A percentile compares a stretch with the other conserved stretches of the same genome.
These are phyloP conservation scores for Machimus atricapillus DNA, from an alignment of 2,888 invertebrate species.

Conservation along the genomic window DNA sequence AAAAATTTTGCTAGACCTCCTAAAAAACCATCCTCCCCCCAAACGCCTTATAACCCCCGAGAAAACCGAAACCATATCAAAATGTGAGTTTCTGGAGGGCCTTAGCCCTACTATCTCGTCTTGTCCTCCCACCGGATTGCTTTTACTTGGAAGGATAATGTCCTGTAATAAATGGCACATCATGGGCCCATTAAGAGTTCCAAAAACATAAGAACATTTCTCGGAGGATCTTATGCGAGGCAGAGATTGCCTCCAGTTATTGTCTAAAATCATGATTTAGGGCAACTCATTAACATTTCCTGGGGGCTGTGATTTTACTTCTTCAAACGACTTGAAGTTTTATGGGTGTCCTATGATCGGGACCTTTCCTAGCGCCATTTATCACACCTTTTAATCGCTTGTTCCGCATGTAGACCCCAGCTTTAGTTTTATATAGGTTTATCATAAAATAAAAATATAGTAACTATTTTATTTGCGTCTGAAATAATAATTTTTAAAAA, in stretches of 20 bases:
- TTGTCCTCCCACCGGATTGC: neutral
- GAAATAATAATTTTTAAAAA: no score
- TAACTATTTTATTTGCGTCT: no score
- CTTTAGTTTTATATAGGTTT: no score
- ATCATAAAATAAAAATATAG: no score
- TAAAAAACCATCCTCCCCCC: neutral
- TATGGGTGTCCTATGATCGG: slow-evolving; percentile 28
- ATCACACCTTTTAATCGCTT: slow-evolving; percentile 22
- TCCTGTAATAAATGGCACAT: slow-evolving; percentile 39
- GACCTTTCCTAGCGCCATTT: neutral
- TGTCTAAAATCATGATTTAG: slow-evolving; percentile 35
- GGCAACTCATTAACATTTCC: slow-evolving; percentile 39
- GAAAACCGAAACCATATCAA: neutral
- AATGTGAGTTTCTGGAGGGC: neutral
- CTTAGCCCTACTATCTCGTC: neutral
- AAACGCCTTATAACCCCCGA: neutral
- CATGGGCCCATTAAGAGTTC: slow-evolving; percentile 39
- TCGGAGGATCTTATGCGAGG: slow-evolving; percentile 24
- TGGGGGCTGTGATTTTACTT: slow-evolving; percentile 34
- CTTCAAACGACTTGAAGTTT: slow-evolving; percentile 37
- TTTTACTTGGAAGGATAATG: slow-evolving; percentile 27
- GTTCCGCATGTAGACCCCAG: neutral
- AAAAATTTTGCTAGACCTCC: neutral
- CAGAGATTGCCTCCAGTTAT: slow-evolving; percentile 34
- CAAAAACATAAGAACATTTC: slow-evolving; percentile 37